Conservation (phyloP, 2,797 vertebrate species). For the Centroberyx gerrardi region DNA sequence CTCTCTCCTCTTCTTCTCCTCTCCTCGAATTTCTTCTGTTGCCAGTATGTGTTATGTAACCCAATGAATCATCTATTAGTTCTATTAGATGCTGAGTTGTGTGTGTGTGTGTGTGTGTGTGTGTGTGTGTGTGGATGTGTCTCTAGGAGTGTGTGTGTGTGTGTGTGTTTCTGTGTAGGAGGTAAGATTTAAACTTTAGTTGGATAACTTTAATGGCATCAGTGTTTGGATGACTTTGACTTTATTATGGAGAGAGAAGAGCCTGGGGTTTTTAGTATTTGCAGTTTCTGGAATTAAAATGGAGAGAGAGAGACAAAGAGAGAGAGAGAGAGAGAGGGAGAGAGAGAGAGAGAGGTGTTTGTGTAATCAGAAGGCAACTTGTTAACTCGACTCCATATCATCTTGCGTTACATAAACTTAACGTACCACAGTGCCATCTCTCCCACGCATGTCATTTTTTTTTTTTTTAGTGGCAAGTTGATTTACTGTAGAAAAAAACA, state of each 20-base stretch:
- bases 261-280: not conserved
- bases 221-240: slow-evolving; percentile 40
- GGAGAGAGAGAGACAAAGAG: not conserved
- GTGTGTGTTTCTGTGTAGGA: slow-evolving; percentile 42
- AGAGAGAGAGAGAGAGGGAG: not conserved
- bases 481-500: too few relatives aligned
- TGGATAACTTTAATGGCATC: slow-evolving; percentile 39
- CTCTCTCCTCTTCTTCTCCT: slow-evolving; percentile 19
- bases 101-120: slow-evolving; percentile 17
- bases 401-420: slow-evolving; percentile 13
- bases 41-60: slow-evolving; percentile 66
- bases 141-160: slow-evolving; percentile 19
- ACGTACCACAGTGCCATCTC: too few relatives aligned
- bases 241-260: slow-evolving; percentile 28
- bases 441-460: not conserved
- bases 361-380: not conserved
- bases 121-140: slow-evolving; percentile 3
- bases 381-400: not conserved
- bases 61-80: slow-evolving; percentile 71
- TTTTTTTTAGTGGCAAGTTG: not conserved
- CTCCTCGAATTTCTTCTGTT: slow-evolving; percentile 48
- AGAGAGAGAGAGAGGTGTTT: not conserved
- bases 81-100: slow-evolving; percentile 49
- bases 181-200: slow-evolving; percentile 53
- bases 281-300: slow-evolving; percentile 3